Percentiles rank a stretch among this genome's conserved stretches.
These are phyloP conservation scores for Trachymyrmex cornetzi DNA, from an alignment of 1,140 invertebrate genomes.

Conservation along the genomic window DNA sequence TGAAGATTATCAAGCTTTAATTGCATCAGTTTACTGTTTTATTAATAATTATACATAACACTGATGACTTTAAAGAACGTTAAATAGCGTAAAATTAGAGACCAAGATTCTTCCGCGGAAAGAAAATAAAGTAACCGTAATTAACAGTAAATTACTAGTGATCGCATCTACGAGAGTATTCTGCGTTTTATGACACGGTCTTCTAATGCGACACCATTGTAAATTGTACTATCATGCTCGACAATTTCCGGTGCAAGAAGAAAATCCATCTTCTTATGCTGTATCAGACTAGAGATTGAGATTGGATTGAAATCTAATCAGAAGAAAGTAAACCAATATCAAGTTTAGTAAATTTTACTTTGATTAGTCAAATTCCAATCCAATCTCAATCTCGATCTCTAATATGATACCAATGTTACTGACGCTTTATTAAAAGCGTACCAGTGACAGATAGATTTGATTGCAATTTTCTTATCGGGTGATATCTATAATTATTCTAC, in stretches of 20 bases:
- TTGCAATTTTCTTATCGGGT: conserved; percentile 13
- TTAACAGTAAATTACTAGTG: background rate
- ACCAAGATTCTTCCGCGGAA: background rate
- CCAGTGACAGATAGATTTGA: conserved; percentile 2
- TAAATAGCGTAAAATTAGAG: background rate
- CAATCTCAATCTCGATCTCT: too few relatives aligned
- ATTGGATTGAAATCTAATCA: too few relatives aligned
- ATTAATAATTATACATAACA: background rate
- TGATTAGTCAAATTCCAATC: too few relatives aligned
- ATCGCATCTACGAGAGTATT: background rate
- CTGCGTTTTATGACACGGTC: background rate
- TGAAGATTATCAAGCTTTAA: background rate
- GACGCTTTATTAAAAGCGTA: conserved; percentile 6
- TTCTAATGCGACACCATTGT: background rate
- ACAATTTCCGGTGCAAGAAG: conserved; percentile 7
- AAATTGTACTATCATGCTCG: background rate
- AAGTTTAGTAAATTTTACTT: too few relatives aligned
- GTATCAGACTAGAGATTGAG: too few relatives aligned
- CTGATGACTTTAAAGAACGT: background rate
- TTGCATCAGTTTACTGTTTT: background rate
- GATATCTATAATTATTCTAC: conserved; percentile 56
- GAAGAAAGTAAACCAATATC: too few relatives aligned
- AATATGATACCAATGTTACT: background rate
- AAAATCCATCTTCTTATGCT: conserved; percentile 7
- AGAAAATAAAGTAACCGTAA: conserved; percentile 15